phyloP scores from a whole-genome alignment of 2,888 invertebrate genomes.

The Antheraea assamensis region DNA sequence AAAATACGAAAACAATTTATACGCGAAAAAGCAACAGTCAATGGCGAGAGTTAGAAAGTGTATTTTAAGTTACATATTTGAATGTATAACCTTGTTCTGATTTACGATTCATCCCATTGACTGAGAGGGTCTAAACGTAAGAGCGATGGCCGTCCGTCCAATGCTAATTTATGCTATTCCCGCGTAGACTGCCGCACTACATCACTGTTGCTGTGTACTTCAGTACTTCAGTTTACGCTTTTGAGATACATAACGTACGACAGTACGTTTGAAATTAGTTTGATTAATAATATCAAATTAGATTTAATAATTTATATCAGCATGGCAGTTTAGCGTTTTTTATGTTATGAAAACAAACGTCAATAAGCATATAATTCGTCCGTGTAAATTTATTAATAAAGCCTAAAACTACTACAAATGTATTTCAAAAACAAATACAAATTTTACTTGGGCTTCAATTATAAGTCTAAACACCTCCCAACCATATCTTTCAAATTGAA shows the following conservation, averaged over 20 bases:
- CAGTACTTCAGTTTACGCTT: background rate
- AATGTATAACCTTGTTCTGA: constrained; percentile 4
- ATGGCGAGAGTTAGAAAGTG: background rate
- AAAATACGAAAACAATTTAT: no score
- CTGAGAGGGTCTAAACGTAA: background rate
- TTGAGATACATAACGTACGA: background rate
- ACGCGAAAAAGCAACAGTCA: no score
- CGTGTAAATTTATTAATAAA: no score
- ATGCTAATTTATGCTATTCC: constrained; percentile 14
- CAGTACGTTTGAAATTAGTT: background rate
- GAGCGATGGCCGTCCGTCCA: constrained; percentile 6
- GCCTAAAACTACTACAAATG: no score
- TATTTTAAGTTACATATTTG: background rate
- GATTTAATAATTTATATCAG: background rate
- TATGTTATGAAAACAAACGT: no score
- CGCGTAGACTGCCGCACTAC: background rate
- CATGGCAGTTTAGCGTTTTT: background rate
- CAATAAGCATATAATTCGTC: no score
- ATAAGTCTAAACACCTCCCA: no score
- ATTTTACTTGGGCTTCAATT: no score
- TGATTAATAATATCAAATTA: background rate
- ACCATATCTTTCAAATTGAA: no score
- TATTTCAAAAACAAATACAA: no score
- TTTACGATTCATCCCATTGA: background rate
- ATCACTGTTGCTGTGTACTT: constrained; percentile 12